These are phyloP conservation scores for Boloria euphrosyne DNA, from an alignment of 2,888 invertebrate species.

Conservation along the genomic window DNA sequence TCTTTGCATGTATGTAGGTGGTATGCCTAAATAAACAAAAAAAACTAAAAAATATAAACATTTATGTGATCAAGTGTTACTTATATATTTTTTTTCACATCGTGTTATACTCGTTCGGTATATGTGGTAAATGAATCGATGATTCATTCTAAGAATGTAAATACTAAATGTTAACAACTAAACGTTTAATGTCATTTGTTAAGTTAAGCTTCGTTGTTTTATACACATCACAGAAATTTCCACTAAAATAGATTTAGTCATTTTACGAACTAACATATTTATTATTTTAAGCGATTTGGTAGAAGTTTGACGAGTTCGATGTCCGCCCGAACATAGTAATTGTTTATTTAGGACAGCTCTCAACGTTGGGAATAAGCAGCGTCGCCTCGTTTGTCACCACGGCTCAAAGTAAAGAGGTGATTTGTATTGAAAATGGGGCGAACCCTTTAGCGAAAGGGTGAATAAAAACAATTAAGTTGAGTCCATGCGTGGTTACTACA, in stretches of 20 bases:
- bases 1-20: no score
- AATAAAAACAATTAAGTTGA: constrained; percentile 16
- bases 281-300: no score
- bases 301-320: constrained; percentile 4
- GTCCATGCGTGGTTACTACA: background rate
- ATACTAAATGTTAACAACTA: background rate
- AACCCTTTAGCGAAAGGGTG: background rate
- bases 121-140: background rate
- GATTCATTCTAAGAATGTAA: background rate
- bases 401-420: constrained; percentile 5
- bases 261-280: no score
- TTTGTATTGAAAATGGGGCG: constrained; percentile 12
- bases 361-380: background rate
- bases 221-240: no score
- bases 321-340: constrained; percentile 4
- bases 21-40: no score
- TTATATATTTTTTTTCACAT: no score
- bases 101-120: no score
- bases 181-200: background rate
- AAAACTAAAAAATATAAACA: no score
- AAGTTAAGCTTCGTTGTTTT: no score
- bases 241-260: no score
- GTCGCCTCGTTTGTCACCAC: constrained; percentile 10
- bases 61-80: no score
- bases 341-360: constrained; percentile 11